A percentile compares a stretch with the other conserved stretches of the same genome.
Conservation (phyloP, 2,113 vertebrate genomes). For the Cebus imitator region DNA sequence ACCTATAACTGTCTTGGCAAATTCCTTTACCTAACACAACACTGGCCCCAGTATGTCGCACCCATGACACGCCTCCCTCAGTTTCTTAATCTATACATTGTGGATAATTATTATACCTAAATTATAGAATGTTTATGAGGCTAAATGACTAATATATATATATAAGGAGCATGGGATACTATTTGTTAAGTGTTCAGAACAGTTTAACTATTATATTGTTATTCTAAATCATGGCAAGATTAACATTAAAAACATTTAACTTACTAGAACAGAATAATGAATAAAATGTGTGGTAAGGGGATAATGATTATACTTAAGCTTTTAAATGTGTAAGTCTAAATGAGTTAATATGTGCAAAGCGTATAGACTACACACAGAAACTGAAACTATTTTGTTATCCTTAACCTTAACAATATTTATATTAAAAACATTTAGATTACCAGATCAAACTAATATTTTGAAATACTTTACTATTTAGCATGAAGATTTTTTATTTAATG, state of each 20-base stretch:
- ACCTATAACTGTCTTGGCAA: no score
- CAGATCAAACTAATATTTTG: background rate
- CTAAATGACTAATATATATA: no score
- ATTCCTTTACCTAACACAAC: no score
- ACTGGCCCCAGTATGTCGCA: no score
- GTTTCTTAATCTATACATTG: background rate
- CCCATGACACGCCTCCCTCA: background rate
- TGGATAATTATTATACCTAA: background rate
- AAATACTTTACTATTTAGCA: background rate
- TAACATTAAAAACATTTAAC: background rate
- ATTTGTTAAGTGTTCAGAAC: background rate
- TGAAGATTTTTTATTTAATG: background rate
- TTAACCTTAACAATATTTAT: background rate
- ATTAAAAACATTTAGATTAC: background rate
- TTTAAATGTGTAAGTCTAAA: background rate
- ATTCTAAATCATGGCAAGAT: background rate
- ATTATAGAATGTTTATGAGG: background rate
- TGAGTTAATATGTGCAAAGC: background rate
- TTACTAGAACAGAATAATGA: no score
- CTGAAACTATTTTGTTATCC: background rate
- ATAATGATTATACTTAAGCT: background rate
- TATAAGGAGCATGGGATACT: background rate
- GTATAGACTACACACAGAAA: no score
- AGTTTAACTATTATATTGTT: accelerated
- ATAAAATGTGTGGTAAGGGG: background rate